Evolutionary conservation across 1,140 invertebrate species (phyloP).

Genomic region (Eumaeus atala): DNA sequence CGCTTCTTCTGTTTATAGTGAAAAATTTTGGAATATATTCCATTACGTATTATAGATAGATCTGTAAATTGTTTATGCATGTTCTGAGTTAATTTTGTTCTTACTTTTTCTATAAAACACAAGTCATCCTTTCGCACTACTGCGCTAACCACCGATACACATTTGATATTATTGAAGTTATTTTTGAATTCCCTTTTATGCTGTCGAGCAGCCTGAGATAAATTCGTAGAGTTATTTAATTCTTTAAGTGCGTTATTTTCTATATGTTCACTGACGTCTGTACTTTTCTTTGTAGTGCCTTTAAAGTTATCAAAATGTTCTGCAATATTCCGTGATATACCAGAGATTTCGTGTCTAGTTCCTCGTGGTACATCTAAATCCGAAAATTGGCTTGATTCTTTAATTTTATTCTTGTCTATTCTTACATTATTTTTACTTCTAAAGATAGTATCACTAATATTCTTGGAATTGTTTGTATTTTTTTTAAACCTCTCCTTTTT

Average conservation of each 20-base stretch:
- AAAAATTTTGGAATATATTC: conserved; percentile 37
- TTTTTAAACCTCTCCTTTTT: too few relatives aligned
- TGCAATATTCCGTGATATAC: too few relatives aligned
- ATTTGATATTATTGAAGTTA: not conserved
- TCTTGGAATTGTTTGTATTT: too few relatives aligned
- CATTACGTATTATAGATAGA: conserved; percentile 24
- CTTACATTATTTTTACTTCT: too few relatives aligned
- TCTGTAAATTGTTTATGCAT: conserved; percentile 24
- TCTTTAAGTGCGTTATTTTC: not conserved
- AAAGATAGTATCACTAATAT: too few relatives aligned
- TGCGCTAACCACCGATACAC: not conserved
- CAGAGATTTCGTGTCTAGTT: too few relatives aligned
- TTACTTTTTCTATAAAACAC: conserved; percentile 12
- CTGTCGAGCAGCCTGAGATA: too few relatives aligned
- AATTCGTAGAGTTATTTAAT: too few relatives aligned
- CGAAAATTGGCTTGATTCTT: too few relatives aligned
- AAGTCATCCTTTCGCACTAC: conserved; percentile 1
- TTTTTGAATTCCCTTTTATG: not conserved
- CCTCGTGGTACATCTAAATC: too few relatives aligned
- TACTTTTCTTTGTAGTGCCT: not conserved
- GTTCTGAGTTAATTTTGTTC: conserved; percentile 20
- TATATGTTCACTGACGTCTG: not conserved
- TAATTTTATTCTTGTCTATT: too few relatives aligned
- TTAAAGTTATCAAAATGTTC: not conserved
- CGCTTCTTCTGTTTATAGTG: conserved; percentile 26